Percentiles rank a stretch among this genome's conserved stretches.
Evolutionary conservation across 1,140 invertebrate genomes (phyloP).

Genomic region (Cyrtorhinus lividipennis): DNA sequence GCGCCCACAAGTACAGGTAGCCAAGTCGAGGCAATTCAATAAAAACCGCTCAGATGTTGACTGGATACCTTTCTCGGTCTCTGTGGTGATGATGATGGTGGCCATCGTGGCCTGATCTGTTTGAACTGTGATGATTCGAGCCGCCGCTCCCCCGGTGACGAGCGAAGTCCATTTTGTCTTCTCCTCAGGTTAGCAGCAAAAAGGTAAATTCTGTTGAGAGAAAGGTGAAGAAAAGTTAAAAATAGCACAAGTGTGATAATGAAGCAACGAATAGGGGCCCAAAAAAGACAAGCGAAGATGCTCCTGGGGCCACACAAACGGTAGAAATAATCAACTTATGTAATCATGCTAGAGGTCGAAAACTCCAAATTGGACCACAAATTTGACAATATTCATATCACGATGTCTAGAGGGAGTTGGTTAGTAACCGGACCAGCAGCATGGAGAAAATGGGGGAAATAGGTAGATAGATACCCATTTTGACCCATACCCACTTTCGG

Average conservation of each 20-base stretch:
- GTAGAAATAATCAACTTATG: not conserved
- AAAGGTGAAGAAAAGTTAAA: not conserved
- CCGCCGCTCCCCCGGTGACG: not conserved
- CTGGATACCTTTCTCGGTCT: not conserved
- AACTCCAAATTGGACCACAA: not conserved
- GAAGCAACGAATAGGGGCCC: not conserved
- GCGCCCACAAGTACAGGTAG: too few relatives aligned
- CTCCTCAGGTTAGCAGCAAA: not conserved
- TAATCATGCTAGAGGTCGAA: not conserved
- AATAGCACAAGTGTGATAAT: not conserved
- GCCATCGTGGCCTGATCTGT: not conserved
- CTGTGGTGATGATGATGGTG: constrained; percentile 9
- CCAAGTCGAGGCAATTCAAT: too few relatives aligned
- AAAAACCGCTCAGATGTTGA: too few relatives aligned
- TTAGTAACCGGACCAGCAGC: too few relatives aligned
- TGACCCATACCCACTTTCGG: too few relatives aligned
- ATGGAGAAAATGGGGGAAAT: too few relatives aligned
- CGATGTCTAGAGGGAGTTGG: too few relatives aligned
- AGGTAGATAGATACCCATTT: too few relatives aligned
- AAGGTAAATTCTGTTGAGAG: not conserved
- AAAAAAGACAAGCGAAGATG: too few relatives aligned
- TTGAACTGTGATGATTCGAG: constrained; percentile 11
- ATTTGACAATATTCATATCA: too few relatives aligned
- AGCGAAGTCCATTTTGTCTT: not conserved
- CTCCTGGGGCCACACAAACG: not conserved